A percentile compares a stretch with the other conserved stretches of the same genome.
phyloP scores from a whole-genome alignment of 2,888 invertebrate genomes.

The Ypsolopha sequella region DNA sequence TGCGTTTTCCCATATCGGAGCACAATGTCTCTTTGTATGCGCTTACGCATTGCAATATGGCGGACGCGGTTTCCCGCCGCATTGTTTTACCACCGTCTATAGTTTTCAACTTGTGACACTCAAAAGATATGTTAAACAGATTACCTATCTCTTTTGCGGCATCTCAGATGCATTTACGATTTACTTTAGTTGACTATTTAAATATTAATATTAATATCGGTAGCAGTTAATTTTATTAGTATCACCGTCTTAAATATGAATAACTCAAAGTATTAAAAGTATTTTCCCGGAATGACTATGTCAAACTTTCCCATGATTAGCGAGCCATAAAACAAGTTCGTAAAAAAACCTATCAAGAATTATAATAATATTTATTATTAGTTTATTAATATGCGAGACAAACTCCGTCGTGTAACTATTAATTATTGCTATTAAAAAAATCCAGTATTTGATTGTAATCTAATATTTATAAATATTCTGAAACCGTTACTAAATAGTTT shows the following conservation, averaged over 20 bases:
- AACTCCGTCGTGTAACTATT: constrained; percentile 6
- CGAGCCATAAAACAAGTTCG: constrained; percentile 18
- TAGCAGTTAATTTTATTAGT: not conserved
- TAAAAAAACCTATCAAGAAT: not conserved
- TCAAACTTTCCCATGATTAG: constrained; percentile 2
- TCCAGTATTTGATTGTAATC: constrained; percentile 3
- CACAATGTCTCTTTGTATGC: constrained; percentile 53
- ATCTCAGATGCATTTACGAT: too few relatives aligned
- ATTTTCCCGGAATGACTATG: not conserved
- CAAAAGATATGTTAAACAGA: not conserved
- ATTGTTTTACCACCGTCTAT: not conserved
- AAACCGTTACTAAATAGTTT: constrained; percentile 1
- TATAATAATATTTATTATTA: constrained; percentile 6
- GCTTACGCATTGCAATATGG: constrained; percentile 13
- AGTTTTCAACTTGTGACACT: too few relatives aligned
- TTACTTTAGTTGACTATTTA: not conserved
- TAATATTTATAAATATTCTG: not conserved
- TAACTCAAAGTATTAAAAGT: too few relatives aligned
- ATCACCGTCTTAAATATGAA: not conserved
- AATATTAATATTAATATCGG: not conserved
- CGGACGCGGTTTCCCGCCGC: not conserved
- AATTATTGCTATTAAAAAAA: constrained; percentile 3
- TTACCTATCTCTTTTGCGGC: too few relatives aligned
- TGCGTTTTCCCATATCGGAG: constrained; percentile 63
- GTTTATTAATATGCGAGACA: constrained; percentile 4